Conservation (phyloP, 2,888 invertebrate genomes). For the Nomada fucata region DNA sequence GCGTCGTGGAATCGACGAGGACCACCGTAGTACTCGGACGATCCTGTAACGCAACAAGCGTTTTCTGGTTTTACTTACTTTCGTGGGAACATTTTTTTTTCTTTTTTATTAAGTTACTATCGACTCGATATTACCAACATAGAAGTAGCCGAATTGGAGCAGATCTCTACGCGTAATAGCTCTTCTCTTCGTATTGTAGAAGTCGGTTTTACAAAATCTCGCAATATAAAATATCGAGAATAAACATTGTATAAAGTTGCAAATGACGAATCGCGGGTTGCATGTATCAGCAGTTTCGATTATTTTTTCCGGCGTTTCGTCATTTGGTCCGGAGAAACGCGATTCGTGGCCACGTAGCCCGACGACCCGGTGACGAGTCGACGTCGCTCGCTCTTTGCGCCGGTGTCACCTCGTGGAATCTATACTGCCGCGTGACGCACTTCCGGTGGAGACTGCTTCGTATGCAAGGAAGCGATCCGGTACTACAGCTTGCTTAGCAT, state of each 20-base stretch:
- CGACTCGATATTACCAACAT: no score
- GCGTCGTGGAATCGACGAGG: background rate
- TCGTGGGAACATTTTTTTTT: no score
- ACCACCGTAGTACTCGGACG: background rate
- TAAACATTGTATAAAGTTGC: no score
- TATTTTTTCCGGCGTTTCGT: background rate
- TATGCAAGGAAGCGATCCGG: constrained; percentile 83
- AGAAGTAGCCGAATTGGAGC: no score
- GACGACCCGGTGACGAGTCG: constrained; percentile 42
- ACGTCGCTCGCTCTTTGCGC: constrained; percentile 18
- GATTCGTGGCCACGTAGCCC: constrained; percentile 44
- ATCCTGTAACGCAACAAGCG: constrained; percentile 26
- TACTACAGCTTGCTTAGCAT: constrained; percentile 84
- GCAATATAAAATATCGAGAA: no score
- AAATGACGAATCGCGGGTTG: no score
- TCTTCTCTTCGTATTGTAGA: background rate
- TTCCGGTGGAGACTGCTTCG: constrained; percentile 80
- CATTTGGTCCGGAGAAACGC: constrained; percentile 30
- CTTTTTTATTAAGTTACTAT: no score
- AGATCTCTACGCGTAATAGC: no score
- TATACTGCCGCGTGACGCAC: constrained; percentile 80
- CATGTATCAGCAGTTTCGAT: no score
- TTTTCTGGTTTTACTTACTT: no score
- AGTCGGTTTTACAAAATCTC: no score
- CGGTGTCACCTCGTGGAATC: constrained; percentile 71